Conservation (phyloP, 2,113 vertebrate species). For the Rhabdornis inornatus region DNA sequence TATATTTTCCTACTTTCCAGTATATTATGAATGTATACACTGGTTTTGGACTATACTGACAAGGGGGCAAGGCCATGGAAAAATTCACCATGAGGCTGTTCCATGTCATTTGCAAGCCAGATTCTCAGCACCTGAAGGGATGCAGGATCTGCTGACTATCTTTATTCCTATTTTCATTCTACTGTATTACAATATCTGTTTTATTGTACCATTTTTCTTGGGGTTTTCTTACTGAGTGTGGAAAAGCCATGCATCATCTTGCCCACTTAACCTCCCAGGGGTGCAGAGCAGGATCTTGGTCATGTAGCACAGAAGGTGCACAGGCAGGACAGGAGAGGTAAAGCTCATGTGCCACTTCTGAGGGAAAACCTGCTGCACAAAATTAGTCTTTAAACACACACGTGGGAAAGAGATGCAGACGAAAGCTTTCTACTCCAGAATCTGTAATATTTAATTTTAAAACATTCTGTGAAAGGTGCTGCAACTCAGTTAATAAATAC, state of each 20-base stretch:
- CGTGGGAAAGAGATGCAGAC: neutral
- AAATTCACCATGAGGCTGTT: neutral
- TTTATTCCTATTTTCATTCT: neutral
- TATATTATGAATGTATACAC: neutral
- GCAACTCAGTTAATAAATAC: neutral
- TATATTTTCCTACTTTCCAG: neutral
- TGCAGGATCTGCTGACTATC: neutral
- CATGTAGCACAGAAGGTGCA: neutral
- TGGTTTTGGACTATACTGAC: neutral
- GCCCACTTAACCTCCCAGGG: neutral
- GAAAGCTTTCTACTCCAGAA: neutral
- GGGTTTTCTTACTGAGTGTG: neutral
- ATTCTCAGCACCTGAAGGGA: neutral
- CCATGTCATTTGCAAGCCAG: neutral
- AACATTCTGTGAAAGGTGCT: neutral
- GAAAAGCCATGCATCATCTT: neutral
- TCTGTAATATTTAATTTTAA: neutral
- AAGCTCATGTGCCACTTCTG: neutral
- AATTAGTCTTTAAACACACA: neutral
- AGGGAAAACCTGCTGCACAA: neutral
- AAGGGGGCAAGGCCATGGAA: neutral
- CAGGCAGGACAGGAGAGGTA: neutral
- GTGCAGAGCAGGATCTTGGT: neutral
- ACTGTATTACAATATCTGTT: neutral
- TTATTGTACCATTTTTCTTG: neutral